Conservation (phyloP, 2,888 invertebrate species). For the Ochropacha duplaris region DNA sequence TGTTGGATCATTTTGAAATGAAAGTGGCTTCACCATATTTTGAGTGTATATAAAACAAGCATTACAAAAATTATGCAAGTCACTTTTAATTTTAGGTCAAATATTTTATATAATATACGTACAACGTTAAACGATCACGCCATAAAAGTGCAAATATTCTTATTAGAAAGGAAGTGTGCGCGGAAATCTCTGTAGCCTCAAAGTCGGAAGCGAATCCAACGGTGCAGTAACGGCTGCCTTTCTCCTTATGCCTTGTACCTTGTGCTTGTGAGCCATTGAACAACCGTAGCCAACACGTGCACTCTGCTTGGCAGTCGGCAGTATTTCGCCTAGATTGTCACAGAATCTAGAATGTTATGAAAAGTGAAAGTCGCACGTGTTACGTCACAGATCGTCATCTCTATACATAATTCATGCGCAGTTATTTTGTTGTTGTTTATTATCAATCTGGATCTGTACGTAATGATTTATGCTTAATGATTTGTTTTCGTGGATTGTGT, state of each 20-base stretch:
- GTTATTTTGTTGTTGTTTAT: not conserved
- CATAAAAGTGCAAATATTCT: not conserved
- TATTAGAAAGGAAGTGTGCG: not conserved
- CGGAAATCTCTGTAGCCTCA: not conserved
- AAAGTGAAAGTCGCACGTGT: slow-evolving; percentile 40
- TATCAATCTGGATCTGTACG: not conserved
- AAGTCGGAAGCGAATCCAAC: not conserved
- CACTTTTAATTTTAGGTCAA: too few relatives aligned
- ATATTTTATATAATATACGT: not conserved
- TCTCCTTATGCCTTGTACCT: not conserved
- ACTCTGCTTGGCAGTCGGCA: not conserved
- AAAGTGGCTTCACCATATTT: too few relatives aligned
- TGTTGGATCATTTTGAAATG: too few relatives aligned
- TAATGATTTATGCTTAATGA: not conserved
- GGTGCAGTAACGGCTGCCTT: not conserved
- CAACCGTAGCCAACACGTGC: not conserved
- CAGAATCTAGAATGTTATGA: slow-evolving; percentile 36
- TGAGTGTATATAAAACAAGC: too few relatives aligned
- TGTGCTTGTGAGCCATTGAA: not conserved
- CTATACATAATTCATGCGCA: not conserved
- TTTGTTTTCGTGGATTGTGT: not conserved
- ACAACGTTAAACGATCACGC: not conserved
- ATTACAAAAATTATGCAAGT: too few relatives aligned
- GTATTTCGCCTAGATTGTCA: slow-evolving; percentile 26
- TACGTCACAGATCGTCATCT: slow-evolving; percentile 19